phyloP scores from a whole-genome alignment of 2,113 vertebrate genomes.

The Eublepharis macularius region DNA sequence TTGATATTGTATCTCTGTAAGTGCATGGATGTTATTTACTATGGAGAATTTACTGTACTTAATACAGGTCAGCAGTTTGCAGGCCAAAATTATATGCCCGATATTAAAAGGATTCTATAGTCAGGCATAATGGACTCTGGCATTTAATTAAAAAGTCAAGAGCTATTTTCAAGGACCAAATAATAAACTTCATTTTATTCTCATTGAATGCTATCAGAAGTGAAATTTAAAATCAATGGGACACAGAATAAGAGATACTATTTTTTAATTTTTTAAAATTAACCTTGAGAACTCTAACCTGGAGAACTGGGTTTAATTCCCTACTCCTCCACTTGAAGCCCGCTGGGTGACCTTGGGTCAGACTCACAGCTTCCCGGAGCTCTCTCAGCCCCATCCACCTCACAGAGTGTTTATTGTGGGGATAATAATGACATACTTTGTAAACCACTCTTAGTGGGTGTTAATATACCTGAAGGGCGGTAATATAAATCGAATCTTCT shows the following conservation, averaged over 20 bases:
- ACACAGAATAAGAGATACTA: background rate
- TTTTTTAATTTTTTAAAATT: background rate
- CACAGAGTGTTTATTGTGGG: too few relatives aligned
- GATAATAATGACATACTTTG: too few relatives aligned
- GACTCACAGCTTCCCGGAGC: too few relatives aligned
- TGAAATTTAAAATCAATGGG: slow-evolving; percentile 54
- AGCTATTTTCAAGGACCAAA: slow-evolving; percentile 53
- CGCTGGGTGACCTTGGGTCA: too few relatives aligned
- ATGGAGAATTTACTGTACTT: slow-evolving; percentile 53
- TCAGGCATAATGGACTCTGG: slow-evolving; percentile 57
- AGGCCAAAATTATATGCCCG: slow-evolving; percentile 59
- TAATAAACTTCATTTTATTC: slow-evolving; percentile 60
- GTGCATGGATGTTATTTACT: slow-evolving; percentile 51
- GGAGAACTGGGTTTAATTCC: too few relatives aligned
- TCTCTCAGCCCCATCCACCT: too few relatives aligned
- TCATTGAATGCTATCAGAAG: slow-evolving; percentile 55
- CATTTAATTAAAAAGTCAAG: slow-evolving; percentile 70
- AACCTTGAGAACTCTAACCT: background rate
- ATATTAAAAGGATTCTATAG: slow-evolving; percentile 54
- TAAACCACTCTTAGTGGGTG: too few relatives aligned
- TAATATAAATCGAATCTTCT: too few relatives aligned
- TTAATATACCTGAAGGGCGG: too few relatives aligned
- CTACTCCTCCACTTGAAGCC: too few relatives aligned
- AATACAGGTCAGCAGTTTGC: background rate
- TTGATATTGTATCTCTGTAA: slow-evolving; percentile 37